Percentiles rank a stretch among this genome's conserved stretches.
Conservation (phyloP, 2,113 vertebrate species). For the Centrocercus urophasianus region DNA sequence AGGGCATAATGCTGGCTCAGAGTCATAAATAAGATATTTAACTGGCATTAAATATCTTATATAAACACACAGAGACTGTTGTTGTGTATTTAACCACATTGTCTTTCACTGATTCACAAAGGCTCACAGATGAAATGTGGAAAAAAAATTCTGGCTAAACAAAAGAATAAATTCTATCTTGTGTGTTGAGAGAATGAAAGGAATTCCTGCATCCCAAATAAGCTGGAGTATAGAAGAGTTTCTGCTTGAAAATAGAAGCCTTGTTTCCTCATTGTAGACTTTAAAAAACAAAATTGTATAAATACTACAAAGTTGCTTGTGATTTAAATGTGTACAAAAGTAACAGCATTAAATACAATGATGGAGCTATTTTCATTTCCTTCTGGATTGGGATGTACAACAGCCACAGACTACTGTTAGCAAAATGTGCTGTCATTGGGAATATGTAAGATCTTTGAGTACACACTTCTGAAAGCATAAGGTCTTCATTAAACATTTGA, state of each 20-base stretch:
- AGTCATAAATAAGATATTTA: too few relatives aligned
- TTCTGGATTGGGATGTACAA: background rate
- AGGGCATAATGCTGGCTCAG: too few relatives aligned
- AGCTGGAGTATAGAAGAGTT: background rate
- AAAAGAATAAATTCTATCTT: background rate
- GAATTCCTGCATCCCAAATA: background rate
- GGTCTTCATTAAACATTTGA: background rate
- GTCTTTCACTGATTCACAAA: background rate
- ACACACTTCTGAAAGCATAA: background rate
- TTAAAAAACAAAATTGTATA: background rate
- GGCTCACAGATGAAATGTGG: background rate
- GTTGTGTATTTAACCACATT: background rate
- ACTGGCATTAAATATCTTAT: background rate
- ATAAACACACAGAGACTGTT: background rate
- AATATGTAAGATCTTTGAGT: background rate
- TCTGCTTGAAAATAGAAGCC: background rate
- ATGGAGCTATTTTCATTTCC: background rate
- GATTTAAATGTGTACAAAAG: background rate
- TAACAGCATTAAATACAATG: background rate
- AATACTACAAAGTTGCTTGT: background rate
- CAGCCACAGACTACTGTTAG: background rate
- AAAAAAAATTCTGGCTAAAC: background rate
- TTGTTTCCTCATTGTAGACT: background rate
- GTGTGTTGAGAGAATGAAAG: background rate
- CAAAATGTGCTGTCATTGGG: background rate